Base-by-base conservation (phyloP, 2,888 invertebrate genomes). In the Melitaea athalia region DNA sequence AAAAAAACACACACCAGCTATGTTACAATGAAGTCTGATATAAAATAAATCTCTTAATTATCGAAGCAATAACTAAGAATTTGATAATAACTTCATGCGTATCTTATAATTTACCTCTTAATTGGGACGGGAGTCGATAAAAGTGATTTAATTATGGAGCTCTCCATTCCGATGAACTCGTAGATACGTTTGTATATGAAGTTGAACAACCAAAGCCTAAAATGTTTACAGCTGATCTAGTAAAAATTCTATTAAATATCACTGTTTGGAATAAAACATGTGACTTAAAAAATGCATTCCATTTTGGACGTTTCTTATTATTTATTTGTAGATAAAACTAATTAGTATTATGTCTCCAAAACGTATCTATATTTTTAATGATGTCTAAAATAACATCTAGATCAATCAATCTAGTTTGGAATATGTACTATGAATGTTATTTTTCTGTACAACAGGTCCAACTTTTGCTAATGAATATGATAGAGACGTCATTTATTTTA, bases 61-160 rank as follows among this genome's bases (percentile, higher is more conserved):
- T 33, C 6, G 14, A 3, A 45, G 45, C 45, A 43, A 63, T 57
- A 47, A 6, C 38, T 4, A 3, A 49, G n/a, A 59, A 64, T 12
- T 52, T 33, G 53, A 38, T 61, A 61, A 61, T 66, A 45, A 47
- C 17, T 52, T 53, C 60, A 38, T 60, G 14, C 47, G 31, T 45
- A 53, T 50, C 7, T 60, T 17, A 66, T 53, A 66, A 66, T 31
- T 33, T 50, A 59, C 42, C 43, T 53, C 53, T 60, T 60, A 53
- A 65, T 60, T 53, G 53, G 42, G 43, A 17, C 65, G 45, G 53
- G 42, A 31, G 15, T 65, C 33, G 53, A 60, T 60, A 65, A 60
- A 52, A 60, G 33, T 45, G 52, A 60, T 66, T 66, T 53, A 47
- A 60, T 66, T 53, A 66, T 45, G 53, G 45, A 60, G 10, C 33